These are phyloP conservation scores for Cervus canadensis DNA, from an alignment of 2,113 vertebrate species.

Conservation along the genomic window DNA sequence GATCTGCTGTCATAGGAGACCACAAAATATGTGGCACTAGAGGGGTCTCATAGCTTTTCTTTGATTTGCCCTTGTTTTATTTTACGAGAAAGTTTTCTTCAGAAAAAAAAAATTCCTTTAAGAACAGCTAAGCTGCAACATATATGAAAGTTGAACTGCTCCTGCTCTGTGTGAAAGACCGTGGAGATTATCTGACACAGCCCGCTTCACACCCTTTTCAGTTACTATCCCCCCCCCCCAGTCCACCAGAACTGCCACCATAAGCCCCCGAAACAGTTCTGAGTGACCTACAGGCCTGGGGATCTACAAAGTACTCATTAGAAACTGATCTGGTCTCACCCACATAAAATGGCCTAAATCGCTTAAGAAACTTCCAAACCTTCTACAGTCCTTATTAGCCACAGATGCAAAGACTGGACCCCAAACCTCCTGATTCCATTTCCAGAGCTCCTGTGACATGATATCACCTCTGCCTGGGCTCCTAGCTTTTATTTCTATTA, in stretches of 20 bases:
- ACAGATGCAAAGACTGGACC: neutral
- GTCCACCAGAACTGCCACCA: neutral
- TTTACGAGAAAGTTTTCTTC: neutral
- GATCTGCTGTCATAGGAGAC: neutral
- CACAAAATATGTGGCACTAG: neutral
- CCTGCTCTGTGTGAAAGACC: neutral
- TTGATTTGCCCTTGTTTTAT: neutral
- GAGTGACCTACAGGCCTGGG: neutral
- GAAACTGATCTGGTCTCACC: neutral
- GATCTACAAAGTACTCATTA: neutral
- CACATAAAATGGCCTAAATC: neutral
- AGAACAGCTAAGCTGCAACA: neutral
- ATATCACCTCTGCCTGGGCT: neutral
- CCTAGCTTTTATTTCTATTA: neutral
- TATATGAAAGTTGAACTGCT: neutral
- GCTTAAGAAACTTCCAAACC: neutral
- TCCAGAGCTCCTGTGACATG: neutral
- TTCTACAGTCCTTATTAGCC: neutral
- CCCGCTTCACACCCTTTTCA: neutral
- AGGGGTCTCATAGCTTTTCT: neutral
- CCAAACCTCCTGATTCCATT: neutral
- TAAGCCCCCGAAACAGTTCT: neutral
- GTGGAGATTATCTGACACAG: neutral
- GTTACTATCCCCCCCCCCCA: neutral
- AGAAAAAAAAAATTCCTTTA: neutral